Percentiles rank a stretch among this genome's conserved stretches.
phyloP scores from a whole-genome alignment of 2,113 vertebrate species.

The Chloropsis hardwickii region DNA sequence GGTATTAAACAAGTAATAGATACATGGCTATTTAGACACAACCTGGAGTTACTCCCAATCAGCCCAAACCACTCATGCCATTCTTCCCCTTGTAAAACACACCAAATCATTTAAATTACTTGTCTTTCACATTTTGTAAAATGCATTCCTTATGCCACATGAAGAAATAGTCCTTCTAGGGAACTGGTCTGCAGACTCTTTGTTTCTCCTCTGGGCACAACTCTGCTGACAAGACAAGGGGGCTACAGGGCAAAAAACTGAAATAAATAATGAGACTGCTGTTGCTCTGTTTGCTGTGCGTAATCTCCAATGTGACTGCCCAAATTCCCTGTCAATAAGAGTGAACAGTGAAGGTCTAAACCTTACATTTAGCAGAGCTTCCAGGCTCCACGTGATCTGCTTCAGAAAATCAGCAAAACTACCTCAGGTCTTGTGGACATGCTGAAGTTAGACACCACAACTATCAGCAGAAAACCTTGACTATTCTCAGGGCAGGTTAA shows the following conservation, averaged over 20 bases:
- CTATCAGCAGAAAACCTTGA: not conserved
- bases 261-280: not conserved
- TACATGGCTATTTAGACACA: not conserved
- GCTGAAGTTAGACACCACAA: not conserved
- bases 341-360: not conserved
- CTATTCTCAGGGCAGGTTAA: not conserved
- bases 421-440: not conserved
- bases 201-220: not conserved
- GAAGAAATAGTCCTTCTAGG: not conserved
- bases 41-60: not conserved
- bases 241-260: not conserved
- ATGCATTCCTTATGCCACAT: not conserved
- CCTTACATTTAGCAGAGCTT: not conserved
- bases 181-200: not conserved
- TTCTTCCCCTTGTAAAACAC: not conserved
- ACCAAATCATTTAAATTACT: not conserved
- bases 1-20: constrained; percentile 32
- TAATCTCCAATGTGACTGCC: not conserved
- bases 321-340: not conserved
- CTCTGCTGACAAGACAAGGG: not conserved
- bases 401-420: not conserved
- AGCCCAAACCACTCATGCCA: not conserved
- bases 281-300: not conserved
- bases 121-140: not conserved
- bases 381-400: not conserved